Evolutionary conservation across 2,797 vertebrate genomes (phyloP).

Genomic region (Buceros bicornis): DNA sequence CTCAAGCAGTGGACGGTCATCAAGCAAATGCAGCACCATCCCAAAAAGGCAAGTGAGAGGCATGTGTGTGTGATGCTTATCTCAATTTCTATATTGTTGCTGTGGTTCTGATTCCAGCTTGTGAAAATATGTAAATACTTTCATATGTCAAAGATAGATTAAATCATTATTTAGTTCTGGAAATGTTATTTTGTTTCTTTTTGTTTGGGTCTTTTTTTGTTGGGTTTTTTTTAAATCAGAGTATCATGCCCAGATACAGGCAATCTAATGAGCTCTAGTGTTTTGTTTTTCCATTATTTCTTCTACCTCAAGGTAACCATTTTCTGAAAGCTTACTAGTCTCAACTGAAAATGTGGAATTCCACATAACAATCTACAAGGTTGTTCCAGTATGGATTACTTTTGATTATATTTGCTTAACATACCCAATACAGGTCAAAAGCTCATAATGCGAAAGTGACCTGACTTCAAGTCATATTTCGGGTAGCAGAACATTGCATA

Average conservation of each 20-base stretch:
- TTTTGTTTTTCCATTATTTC: slow-evolving; percentile 25
- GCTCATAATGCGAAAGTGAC: neutral
- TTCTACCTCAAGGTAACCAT: slow-evolving; percentile 52
- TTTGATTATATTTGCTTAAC: neutral
- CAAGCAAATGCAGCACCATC: neutral
- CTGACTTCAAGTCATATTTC: neutral
- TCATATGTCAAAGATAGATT: neutral
- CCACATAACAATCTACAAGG: neutral
- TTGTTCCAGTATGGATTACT: slow-evolving; percentile 5
- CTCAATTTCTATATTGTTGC: neutral
- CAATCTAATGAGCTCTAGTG: slow-evolving; percentile 31
- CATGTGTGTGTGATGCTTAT: neutral
- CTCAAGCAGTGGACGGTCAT: neutral
- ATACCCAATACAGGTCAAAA: neutral
- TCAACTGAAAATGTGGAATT: neutral
- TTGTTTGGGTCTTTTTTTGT: no score
- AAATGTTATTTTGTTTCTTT: neutral
- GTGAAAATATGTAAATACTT: neutral
- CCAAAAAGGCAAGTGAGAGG: neutral
- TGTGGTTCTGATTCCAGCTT: neutral
- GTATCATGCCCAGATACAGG: neutral
- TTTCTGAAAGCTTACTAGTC: slow-evolving; percentile 57
- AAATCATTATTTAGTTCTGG: neutral
- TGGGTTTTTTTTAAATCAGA: neutral
- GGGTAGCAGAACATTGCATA: neutral